Conservation (phyloP, 2,113 vertebrate species). For the Hippoglossus stenolepis region DNA sequence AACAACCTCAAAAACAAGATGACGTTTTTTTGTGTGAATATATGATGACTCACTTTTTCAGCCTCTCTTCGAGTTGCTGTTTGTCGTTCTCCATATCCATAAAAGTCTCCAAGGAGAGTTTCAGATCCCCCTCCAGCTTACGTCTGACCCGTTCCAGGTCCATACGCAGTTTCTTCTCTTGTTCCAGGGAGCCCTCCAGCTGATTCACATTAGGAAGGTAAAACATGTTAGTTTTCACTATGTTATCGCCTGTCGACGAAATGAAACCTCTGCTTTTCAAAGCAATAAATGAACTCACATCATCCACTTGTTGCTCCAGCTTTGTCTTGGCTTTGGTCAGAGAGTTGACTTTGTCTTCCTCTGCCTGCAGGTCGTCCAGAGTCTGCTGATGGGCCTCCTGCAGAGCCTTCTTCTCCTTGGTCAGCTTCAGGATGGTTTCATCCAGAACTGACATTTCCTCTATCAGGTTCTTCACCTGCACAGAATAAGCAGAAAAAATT, state of each 20-base stretch:
- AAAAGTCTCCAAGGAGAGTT: conserved; percentile 89
- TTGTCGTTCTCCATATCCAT: conserved; percentile 95
- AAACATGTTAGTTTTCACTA: not conserved
- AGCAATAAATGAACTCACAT: conserved; percentile 81
- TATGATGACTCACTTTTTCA: conserved; percentile 87
- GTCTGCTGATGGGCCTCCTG: conserved; percentile 94
- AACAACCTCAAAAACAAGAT: not conserved
- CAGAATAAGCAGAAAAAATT: not conserved
- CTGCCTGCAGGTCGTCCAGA: conserved; percentile 92
- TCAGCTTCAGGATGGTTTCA: conserved; percentile 89
- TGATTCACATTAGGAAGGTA: conserved; percentile 52
- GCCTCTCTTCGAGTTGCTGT: conserved; percentile 92
- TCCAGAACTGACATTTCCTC: conserved; percentile 94
- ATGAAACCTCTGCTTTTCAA: not conserved
- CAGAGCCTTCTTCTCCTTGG: conserved; percentile 92
- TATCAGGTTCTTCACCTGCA: conserved; percentile 93
- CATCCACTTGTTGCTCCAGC: conserved; percentile 95
- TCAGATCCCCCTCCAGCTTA: conserved; percentile 95
- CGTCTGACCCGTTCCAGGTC: conserved; percentile 91
- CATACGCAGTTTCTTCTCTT: conserved; percentile 95
- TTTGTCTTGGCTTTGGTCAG: conserved; percentile 92
- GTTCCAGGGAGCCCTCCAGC: conserved; percentile 95
- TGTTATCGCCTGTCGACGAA: not conserved
- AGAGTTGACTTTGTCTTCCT: conserved; percentile 92
- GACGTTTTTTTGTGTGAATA: not conserved